Conservation (phyloP, 2,888 invertebrate species). For the Lacanobia oleracea region DNA sequence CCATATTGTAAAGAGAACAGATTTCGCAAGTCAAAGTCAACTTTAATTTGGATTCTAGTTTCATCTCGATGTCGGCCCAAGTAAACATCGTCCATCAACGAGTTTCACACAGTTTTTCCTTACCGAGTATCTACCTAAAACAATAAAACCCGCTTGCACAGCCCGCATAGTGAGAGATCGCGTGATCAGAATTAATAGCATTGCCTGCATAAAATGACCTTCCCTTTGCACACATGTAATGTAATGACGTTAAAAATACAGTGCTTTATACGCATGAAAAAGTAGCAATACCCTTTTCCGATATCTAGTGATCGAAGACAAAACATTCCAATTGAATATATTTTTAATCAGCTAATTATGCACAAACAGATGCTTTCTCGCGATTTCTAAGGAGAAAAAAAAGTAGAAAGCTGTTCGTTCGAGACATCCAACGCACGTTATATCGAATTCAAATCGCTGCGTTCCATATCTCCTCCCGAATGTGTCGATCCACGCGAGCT, state of each 20-base stretch:
- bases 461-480: conserved; percentile 69
- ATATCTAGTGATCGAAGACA: not conserved
- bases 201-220: conserved; percentile 53
- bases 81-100: conserved; percentile 31
- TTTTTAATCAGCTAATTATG: conserved; percentile 60
- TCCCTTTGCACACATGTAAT: conserved; percentile 27
- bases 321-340: conserved; percentile 28
- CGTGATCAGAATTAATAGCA: conserved; percentile 64
- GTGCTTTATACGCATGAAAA: not conserved
- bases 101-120: conserved; percentile 55
- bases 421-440: conserved; percentile 72
- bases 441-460: conserved; percentile 76
- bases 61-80: conserved; percentile 27
- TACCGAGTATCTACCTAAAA: conserved; percentile 42
- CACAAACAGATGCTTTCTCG: conserved; percentile 63
- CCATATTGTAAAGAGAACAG: not conserved
- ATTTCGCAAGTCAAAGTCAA: conserved; percentile 27
- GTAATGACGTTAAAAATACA: conserved; percentile 28
- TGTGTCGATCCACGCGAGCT: conserved; percentile 76
- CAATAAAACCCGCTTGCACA: conserved; percentile 51
- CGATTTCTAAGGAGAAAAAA: conserved; percentile 69
- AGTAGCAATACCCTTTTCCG: conserved; percentile 6
- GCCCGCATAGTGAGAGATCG: conserved; percentile 47
- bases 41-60: conserved; percentile 37
- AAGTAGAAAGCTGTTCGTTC: conserved; percentile 80